Percentiles rank a stretch among this genome's conserved stretches.
Evolutionary conservation across 2,888 invertebrate species (phyloP).

Genomic region (Apeira syringaria): DNA sequence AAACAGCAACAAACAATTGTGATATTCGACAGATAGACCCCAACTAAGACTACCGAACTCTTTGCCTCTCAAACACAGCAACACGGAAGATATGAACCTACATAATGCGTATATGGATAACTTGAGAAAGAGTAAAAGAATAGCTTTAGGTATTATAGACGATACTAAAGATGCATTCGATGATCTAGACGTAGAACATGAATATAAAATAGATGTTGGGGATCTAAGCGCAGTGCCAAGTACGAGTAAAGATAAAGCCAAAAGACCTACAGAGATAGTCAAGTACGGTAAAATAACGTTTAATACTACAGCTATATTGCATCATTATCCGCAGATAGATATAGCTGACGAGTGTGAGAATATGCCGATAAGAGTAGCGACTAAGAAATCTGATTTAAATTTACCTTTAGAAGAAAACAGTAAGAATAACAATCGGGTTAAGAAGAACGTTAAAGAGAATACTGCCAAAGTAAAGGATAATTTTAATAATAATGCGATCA

Average conservation of each 20-base stretch:
- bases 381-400: conserved; percentile 62
- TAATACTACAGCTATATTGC: conserved; percentile 73
- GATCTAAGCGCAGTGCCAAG: conserved; percentile 57
- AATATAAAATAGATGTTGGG: conserved; percentile 43
- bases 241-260: conserved; percentile 56
- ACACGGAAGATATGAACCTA: conserved; percentile 72
- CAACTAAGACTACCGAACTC: conserved; percentile 71
- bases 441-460: conserved; percentile 20
- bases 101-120: conserved; percentile 75
- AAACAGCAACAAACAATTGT: conserved; percentile 72
- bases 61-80: conserved; percentile 72
- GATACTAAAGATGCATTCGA: conserved; percentile 66
- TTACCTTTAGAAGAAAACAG: conserved; percentile 41
- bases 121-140: conserved; percentile 62
- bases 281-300: conserved; percentile 77
- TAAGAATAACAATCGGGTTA: conserved; percentile 63
- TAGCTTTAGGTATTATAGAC: conserved; percentile 69
- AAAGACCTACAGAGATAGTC: conserved; percentile 62
- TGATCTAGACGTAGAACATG: conserved; percentile 44
- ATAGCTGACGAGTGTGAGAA: conserved; percentile 48
- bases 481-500: conserved; percentile 60
- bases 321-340: conserved; percentile 67
- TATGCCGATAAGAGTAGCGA: conserved; percentile 35
- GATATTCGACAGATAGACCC: conserved; percentile 74
- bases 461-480: conserved; percentile 45